A percentile compares a stretch with the other conserved stretches of the same genome.
phyloP scores from a whole-genome alignment of 2,888 invertebrate genomes.

The Campaea margaritaria region DNA sequence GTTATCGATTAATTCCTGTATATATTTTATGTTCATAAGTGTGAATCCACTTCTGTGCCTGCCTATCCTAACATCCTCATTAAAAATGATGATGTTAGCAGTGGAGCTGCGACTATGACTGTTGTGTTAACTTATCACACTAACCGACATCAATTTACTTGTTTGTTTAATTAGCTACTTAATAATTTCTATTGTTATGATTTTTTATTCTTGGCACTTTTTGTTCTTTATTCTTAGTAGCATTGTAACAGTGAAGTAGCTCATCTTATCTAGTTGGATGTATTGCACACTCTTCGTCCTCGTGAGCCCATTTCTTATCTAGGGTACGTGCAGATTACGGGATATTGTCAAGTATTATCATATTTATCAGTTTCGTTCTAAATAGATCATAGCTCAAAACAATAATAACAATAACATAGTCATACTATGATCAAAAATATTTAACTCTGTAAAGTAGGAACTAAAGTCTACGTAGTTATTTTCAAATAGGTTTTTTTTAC shows the following conservation, averaged over 20 bases:
- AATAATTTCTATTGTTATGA: too few species aligned
- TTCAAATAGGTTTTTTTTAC: too few species aligned
- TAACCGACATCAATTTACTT: too few species aligned
- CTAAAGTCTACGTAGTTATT: too few species aligned
- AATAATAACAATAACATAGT: background rate
- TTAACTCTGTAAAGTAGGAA: too few species aligned
- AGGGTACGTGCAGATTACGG: slow-evolving; percentile 47
- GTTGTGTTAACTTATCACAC: too few species aligned
- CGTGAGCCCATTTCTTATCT: slow-evolving; percentile 57
- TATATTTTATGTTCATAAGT: background rate
- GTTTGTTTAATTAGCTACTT: too few species aligned
- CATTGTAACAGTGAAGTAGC: slow-evolving; percentile 37
- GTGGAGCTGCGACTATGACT: background rate
- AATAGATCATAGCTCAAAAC: slow-evolving; percentile 5
- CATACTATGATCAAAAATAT: too few species aligned
- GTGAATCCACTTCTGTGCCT: background rate
- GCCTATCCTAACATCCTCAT: background rate
- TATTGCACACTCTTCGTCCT: slow-evolving; percentile 52
- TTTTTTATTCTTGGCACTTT: too few species aligned
- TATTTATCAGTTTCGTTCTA: slow-evolving; percentile 1
- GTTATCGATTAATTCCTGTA: background rate
- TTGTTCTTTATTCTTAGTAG: too few species aligned
- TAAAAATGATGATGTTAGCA: background rate
- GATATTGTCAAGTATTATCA: slow-evolving; percentile 37
- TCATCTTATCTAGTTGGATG: slow-evolving; percentile 59